Conservation (phyloP, 2,797 vertebrate species). For the Pygocentrus nattereri region DNA sequence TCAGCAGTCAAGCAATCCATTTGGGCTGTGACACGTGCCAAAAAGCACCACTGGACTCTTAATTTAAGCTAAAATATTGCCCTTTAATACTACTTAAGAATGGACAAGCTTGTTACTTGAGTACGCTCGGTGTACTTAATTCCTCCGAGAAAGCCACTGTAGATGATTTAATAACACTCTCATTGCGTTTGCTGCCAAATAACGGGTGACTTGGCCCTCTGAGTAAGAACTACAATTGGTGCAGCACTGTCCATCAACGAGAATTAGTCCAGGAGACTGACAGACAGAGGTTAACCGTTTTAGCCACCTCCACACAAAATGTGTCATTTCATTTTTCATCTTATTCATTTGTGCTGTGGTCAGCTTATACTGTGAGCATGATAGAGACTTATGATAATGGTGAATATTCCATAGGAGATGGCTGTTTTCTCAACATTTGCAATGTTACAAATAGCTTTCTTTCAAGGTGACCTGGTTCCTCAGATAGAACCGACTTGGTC, state of each 20-base stretch:
- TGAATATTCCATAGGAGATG: conserved; percentile 22
- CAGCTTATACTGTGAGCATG: conserved; percentile 31
- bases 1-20: conserved; percentile 82
- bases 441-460: conserved; percentile 36
- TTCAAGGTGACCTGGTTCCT: conserved; percentile 50
- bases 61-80: conserved; percentile 61
- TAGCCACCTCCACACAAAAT: conserved; percentile 35
- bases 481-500: conserved; percentile 5
- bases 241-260: conserved; percentile 36
- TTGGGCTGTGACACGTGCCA: conserved; percentile 60
- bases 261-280: conserved; percentile 41
- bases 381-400: conserved; percentile 38
- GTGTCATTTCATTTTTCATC: conserved; percentile 47
- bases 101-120: conserved; percentile 58
- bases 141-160: conserved; percentile 52
- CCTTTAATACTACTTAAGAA: conserved; percentile 61
- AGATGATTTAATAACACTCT: conserved; percentile 66
- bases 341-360: conserved; percentile 39
- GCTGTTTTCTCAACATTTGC: conserved; percentile 23
- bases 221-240: conserved; percentile 41
- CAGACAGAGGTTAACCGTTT: conserved; percentile 50
- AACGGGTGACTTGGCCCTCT: conserved; percentile 45
- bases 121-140: conserved; percentile 45
- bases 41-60: conserved; percentile 61
- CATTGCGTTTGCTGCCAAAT: conserved; percentile 50